Conservation (phyloP, 2,113 vertebrate species). For the Anoura caudifer region DNA sequence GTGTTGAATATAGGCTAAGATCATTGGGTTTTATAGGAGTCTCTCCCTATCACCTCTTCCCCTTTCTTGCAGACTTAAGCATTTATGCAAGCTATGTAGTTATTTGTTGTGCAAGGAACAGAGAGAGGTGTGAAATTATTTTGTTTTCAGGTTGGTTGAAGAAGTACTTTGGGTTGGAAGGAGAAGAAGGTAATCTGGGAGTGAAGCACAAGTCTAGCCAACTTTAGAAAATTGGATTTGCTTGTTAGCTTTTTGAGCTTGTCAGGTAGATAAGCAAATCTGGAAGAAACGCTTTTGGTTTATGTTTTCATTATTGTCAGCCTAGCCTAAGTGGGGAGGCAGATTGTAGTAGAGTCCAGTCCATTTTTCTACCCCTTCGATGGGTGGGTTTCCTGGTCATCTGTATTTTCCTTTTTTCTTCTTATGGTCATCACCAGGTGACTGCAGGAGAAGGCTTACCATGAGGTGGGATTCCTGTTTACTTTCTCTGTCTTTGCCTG, state of each 20-base stretch:
- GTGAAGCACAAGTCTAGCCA: background rate
- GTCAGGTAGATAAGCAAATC: background rate
- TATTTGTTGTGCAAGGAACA: slow-evolving; percentile 20
- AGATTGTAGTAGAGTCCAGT: background rate
- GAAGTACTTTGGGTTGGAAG: slow-evolving; percentile 15
- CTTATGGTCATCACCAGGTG: background rate
- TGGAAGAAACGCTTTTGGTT: background rate
- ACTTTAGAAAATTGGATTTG: background rate
- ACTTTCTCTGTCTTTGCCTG: background rate
- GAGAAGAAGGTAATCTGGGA: background rate
- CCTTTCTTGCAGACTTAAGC: background rate
- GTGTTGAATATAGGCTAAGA: background rate
- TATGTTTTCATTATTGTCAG: slow-evolving; percentile 10
- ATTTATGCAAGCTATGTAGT: background rate
- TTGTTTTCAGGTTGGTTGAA: slow-evolving; percentile 43
- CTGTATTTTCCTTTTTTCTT: slow-evolving; percentile 35
- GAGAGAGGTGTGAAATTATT: slow-evolving; percentile 28
- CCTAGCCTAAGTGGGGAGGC: background rate
- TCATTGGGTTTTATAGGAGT: slow-evolving; percentile 20
- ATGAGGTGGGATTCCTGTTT: background rate
- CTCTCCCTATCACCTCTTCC: background rate
- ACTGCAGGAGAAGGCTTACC: background rate
- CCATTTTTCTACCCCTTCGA: background rate
- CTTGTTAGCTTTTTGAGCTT: slow-evolving; percentile 40
- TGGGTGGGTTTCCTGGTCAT: background rate